Percentiles rank a stretch among this genome's conserved stretches.
These are phyloP conservation scores for Sparus aurata DNA, from an alignment of 2,797 vertebrate species.

Conservation along the genomic window DNA sequence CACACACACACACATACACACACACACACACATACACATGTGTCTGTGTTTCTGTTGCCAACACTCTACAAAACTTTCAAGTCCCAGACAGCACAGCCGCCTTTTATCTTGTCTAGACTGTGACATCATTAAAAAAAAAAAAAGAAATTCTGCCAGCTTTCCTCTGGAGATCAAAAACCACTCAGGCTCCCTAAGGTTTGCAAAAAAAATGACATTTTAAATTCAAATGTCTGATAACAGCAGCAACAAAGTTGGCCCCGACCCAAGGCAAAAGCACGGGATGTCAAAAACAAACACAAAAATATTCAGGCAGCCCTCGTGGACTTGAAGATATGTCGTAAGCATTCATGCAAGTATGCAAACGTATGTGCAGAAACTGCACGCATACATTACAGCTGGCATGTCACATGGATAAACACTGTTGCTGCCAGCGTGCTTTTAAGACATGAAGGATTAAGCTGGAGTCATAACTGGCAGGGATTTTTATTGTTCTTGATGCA, in stretches of 20 bases:
- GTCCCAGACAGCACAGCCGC: conserved; percentile 25
- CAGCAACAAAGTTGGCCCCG: conserved; percentile 17
- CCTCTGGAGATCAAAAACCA: conserved; percentile 44
- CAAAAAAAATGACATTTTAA: conserved; percentile 47
- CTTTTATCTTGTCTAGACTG: conserved; percentile 68
- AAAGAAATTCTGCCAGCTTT: conserved; percentile 18
- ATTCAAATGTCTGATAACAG: conserved; percentile 49
- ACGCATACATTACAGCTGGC: conserved; percentile 40
- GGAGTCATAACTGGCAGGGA: conserved; percentile 58
- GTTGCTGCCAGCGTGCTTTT: conserved; percentile 56
- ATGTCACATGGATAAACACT: conserved; percentile 58
- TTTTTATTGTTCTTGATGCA: conserved; percentile 52
- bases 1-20: conserved; percentile 16
- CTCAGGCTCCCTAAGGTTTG: conserved; percentile 27
- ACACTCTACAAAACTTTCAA: conserved; percentile 34
- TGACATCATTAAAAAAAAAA: conserved; percentile 45
- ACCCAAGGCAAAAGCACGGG: conserved; percentile 22
- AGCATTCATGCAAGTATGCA: conserved; percentile 31
- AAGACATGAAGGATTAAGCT: conserved; percentile 60
- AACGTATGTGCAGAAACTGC: conserved; percentile 25
- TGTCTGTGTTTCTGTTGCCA: conserved; percentile 33
- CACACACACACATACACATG: conserved; percentile 11
- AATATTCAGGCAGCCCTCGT: conserved; percentile 13
- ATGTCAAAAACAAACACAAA: conserved; percentile 48
- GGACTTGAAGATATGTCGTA: conserved; percentile 26